A percentile compares a stretch with the other conserved stretches of the same genome.
Conservation (phyloP, 2,113 vertebrate genomes). For the Scomber colias region DNA sequence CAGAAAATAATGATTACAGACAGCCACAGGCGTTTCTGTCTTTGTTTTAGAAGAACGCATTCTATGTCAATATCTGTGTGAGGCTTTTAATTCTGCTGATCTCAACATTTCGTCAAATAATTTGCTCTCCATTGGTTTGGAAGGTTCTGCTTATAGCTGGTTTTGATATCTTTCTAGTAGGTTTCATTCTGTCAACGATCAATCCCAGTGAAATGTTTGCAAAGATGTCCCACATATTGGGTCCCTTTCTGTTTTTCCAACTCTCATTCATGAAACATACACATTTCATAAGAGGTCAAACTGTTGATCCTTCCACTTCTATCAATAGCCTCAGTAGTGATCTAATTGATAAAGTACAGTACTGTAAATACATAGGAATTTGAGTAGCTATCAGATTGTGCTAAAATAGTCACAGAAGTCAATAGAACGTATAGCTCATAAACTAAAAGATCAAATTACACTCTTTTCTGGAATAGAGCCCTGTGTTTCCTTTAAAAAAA, state of each 20-base stretch:
- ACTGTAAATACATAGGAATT: background rate
- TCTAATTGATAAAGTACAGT: background rate
- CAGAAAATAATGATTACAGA: constrained; percentile 26
- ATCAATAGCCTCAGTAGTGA: background rate
- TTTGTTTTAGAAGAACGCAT: constrained; percentile 22
- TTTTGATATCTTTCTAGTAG: background rate
- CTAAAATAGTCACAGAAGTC: too few species aligned
- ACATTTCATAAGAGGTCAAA: background rate
- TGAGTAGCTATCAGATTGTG: too few species aligned
- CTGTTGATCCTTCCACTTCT: background rate
- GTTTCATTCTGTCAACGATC: background rate
- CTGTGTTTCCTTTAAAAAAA: too few species aligned
- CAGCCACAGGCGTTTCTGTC: constrained; percentile 21
- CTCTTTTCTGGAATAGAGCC: too few species aligned
- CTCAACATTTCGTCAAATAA: constrained; percentile 3
- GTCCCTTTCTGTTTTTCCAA: background rate
- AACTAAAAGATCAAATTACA: too few species aligned
- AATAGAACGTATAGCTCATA: too few species aligned
- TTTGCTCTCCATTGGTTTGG: background rate
- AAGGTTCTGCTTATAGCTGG: background rate
- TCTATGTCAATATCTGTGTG: constrained; percentile 18
- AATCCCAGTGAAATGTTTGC: background rate
- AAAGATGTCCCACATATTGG: constrained; percentile 7
- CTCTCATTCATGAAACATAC: background rate
- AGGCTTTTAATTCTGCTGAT: constrained; percentile 23